phyloP scores from a whole-genome alignment of 2,113 vertebrate species.

The Phylloscopus trochiloides region DNA sequence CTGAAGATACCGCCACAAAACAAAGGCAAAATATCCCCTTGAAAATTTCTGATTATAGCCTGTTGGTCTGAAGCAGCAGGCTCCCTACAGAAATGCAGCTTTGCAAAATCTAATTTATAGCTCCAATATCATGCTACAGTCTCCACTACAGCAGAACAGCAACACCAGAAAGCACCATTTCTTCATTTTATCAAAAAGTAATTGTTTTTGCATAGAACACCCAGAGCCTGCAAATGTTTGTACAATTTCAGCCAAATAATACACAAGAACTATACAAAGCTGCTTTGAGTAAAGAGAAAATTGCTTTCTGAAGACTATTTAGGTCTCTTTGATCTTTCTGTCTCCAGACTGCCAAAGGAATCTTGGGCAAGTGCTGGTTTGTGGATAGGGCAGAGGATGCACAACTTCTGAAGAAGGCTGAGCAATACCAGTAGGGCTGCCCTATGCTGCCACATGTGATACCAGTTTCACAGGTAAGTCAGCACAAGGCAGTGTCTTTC shows the following conservation, averaged over 20 bases:
- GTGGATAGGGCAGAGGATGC: not conserved
- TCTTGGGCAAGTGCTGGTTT: not conserved
- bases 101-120: constrained; percentile 35
- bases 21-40: not conserved
- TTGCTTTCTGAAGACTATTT: not conserved
- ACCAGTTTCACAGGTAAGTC: not conserved
- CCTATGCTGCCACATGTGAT: rapidly evolving
- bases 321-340: not conserved
- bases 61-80: not conserved
- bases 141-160: not conserved
- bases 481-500: not conserved
- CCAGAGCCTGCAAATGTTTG: not conserved
- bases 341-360: not conserved
- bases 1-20: constrained; percentile 23
- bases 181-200: not conserved
- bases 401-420: not conserved
- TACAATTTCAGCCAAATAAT: not conserved
- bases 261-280: not conserved
- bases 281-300: constrained; percentile 23
- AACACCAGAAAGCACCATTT: not conserved
- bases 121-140: not conserved
- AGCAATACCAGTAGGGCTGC: not conserved
- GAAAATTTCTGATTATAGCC: constrained; percentile 44
- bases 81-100: not conserved
- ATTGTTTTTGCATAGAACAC: not conserved